Conservation (phyloP, 2,888 invertebrate species). For the Ophioninae sp. region DNA sequence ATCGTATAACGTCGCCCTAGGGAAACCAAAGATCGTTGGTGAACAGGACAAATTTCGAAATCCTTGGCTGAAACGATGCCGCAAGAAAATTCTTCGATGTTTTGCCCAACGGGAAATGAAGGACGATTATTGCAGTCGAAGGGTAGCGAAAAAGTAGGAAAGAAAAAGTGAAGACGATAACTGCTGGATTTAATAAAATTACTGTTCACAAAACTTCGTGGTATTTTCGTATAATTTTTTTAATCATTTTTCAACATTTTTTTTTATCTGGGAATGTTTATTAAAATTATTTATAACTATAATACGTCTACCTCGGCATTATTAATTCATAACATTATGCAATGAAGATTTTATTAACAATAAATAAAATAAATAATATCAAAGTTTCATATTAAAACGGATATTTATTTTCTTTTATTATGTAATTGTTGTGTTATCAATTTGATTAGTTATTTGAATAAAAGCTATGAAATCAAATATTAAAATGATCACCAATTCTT, state of each 20-base stretch:
- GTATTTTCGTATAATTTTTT: neutral
- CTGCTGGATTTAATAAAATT: neutral
- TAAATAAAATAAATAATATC: no score
- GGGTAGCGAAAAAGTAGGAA: neutral
- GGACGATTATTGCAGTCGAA: conserved; percentile 41
- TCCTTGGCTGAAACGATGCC: conserved; percentile 19
- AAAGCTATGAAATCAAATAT: no score
- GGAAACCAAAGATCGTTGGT: conserved; percentile 35
- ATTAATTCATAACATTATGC: no score
- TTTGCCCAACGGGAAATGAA: conserved; percentile 37
- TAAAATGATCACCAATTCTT: no score
- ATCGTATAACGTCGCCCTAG: conserved; percentile 58
- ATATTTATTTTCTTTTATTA: no score
- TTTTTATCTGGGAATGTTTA: neutral
- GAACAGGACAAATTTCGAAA: conserved; percentile 10
- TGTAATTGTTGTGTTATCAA: no score
- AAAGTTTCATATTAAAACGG: no score
- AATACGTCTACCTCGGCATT: no score
- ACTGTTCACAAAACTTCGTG: neutral
- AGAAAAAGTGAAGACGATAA: neutral
- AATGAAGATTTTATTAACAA: neutral
- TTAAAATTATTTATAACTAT: neutral
- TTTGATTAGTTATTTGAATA: no score
- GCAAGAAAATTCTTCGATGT: conserved; percentile 53
- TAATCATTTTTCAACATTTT: neutral